A percentile compares a stretch with the other conserved stretches of the same genome.
Evolutionary conservation across 2,797 vertebrate species (phyloP).

Genomic region (Eutrigla gurnardus): DNA sequence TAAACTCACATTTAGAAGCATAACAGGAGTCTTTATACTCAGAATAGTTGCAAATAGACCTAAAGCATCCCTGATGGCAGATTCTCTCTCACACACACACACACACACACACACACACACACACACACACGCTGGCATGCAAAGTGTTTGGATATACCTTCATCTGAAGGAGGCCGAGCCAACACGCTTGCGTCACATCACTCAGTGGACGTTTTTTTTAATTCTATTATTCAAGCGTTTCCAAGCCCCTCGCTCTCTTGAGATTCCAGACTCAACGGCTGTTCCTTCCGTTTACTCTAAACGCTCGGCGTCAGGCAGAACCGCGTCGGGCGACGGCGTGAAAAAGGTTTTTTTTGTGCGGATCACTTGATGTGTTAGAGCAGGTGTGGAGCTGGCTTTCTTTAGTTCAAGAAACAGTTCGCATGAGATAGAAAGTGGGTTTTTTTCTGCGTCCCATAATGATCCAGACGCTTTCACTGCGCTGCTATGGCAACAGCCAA

Average conservation of each 20-base stretch:
- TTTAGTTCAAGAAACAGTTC: background rate
- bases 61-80: constrained; percentile 1
- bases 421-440: background rate
- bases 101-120: constrained; percentile 1
- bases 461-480: constrained; percentile 30
- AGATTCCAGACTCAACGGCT: constrained; percentile 30
- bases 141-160: constrained; percentile 44
- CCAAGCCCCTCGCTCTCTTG: constrained; percentile 41
- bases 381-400: constrained; percentile 26
- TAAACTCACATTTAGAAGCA: background rate
- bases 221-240: constrained; percentile 47
- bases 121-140: background rate
- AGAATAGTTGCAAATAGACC: constrained; percentile 8
- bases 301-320: constrained; percentile 25
- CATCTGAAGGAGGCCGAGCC: constrained; percentile 23
- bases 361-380: background rate
- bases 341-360: constrained; percentile 7
- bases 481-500: constrained; percentile 65
- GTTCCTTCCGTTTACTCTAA: constrained; percentile 17
- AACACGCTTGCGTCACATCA: constrained; percentile 48
- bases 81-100: constrained; percentile 4
- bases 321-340: constrained; percentile 8
- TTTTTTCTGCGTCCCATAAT: constrained; percentile 14
- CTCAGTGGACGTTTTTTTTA: constrained; percentile 45
- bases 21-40: constrained; percentile 4